phyloP scores from a whole-genome alignment of 2,888 invertebrate genomes.

The Chalcis sispes region DNA sequence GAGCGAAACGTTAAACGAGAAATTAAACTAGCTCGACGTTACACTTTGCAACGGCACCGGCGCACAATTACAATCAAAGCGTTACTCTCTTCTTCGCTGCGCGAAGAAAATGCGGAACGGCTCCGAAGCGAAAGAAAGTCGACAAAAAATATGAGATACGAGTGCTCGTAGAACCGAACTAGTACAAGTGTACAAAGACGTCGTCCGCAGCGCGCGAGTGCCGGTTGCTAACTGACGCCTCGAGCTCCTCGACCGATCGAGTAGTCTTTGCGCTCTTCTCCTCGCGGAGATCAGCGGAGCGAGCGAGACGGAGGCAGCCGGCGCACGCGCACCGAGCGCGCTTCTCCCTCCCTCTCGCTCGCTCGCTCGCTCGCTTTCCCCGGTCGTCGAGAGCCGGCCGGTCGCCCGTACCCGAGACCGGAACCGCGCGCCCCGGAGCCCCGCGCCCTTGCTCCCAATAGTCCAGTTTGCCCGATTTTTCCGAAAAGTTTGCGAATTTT shows the following conservation, averaged over 20 bases:
- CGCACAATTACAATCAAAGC: background rate
- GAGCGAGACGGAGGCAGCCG: background rate
- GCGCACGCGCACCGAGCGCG: background rate
- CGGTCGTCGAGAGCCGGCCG: conserved; percentile 50
- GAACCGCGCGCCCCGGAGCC: conserved; percentile 1
- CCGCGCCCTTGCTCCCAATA: background rate
- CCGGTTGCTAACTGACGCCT: conserved; percentile 76
- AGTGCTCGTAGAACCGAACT: background rate
- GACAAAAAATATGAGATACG: background rate
- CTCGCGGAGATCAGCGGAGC: too few relatives aligned
- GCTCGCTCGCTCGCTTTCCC: background rate
- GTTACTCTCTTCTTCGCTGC: background rate
- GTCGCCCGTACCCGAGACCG: background rate
- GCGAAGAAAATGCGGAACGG: too few relatives aligned
- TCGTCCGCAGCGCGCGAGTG: conserved; percentile 64
- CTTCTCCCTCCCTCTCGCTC: background rate
- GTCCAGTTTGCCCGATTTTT: background rate
- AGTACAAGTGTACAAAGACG: background rate
- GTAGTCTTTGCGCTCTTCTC: too few relatives aligned
- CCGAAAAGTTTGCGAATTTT: background rate
- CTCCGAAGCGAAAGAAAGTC: background rate
- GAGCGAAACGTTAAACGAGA: too few relatives aligned
- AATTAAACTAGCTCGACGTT: too few relatives aligned
- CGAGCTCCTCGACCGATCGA: conserved; percentile 63
- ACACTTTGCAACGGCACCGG: too few relatives aligned